Evolutionary conservation across 2,888 invertebrate species (phyloP), one percentile per base, ranked within the genome.

Genomic region (Hymenopus coronatus): DNA sequence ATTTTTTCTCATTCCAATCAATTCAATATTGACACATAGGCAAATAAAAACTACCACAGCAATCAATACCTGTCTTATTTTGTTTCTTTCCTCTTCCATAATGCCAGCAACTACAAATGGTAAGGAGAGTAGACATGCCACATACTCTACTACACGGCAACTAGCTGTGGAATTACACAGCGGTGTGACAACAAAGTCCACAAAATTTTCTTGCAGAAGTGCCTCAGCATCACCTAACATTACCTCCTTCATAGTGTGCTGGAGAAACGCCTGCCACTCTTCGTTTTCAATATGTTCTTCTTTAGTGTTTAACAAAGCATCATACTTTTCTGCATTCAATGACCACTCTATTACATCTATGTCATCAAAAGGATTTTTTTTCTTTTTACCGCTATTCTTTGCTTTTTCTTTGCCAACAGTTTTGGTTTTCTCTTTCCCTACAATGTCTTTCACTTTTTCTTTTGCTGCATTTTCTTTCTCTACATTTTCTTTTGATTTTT

Each of bases 181-280:
- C 0, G 96, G 96, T 0, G 96, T 95, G 6, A 96, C 94, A 87
- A 95, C 94, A 81, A 95, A 94, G 54, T 94, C 94, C 15, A 95
- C 93, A 92, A 94, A 93, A 89, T 93, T 93, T 85, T 93, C 92
- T 92, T 97, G 96, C 28, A 96, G 95, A 7, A 97, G 93, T 3
- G 96, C 96, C 91, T 96, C 96, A 27, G 97, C 94, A 93, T 97
- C 97, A 0, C 97, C 97, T 89, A 96, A 96, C 94, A 97, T 95
- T 25, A 97, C 95, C 94, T 98, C 98, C 92, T 96, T 96, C 93
- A 97, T 97, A 27, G 97, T 97, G 20, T 96, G 95, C 91, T 97
- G 96, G 1, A 98, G 93, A 93, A 98, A 98, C 0, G 96, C 97
- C 90, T 97, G 94, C 98, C 97, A 98, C 93, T 98, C 98, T 90